These are phyloP conservation scores for Tortrix viridana DNA, from an alignment of 2,888 invertebrate genomes.

Conservation along the genomic window DNA sequence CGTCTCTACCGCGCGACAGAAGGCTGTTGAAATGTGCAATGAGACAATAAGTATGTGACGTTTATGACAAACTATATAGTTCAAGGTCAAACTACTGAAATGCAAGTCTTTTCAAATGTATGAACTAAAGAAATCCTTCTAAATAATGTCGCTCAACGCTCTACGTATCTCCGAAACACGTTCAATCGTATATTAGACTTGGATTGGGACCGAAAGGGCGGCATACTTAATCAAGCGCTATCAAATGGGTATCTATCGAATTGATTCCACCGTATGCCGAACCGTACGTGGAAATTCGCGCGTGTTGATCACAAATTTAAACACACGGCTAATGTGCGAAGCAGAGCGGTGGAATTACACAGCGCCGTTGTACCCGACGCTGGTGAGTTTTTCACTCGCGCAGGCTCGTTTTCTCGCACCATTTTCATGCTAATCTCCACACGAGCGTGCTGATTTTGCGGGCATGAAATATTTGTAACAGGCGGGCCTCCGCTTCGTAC, in stretches of 20 bases:
- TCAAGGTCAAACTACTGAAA: not conserved
- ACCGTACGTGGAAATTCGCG: conserved; percentile 14
- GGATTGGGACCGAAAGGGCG: conserved; percentile 3
- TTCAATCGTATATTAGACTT: not conserved
- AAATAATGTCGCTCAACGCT: not conserved
- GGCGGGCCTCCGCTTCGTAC: conserved; percentile 53
- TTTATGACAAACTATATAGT: not conserved
- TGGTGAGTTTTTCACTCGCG: conserved; percentile 50
- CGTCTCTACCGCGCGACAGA: not conserved
- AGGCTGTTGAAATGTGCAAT: not conserved
- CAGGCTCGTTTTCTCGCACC: conserved; percentile 63
- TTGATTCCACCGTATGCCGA: conserved; percentile 23
- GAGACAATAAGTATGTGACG: not conserved
- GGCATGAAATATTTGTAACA: conserved; percentile 73
- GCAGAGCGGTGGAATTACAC: conserved; percentile 30
- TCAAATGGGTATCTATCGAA: conserved; percentile 16
- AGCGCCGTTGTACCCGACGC: conserved; percentile 22
- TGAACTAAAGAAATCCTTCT: not conserved
- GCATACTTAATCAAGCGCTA: conserved; percentile 24
- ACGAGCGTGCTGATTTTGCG: conserved; percentile 67
- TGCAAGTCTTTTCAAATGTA: not conserved
- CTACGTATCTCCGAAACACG: not conserved
- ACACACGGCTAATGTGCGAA: conserved; percentile 31
- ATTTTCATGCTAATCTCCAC: conserved; percentile 75
- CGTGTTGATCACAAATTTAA: conserved; percentile 37